A percentile compares a stretch with the other conserved stretches of the same genome.
Evolutionary conservation across 2,797 vertebrate genomes (phyloP).

Genomic region (Artibeus jamaicensis): DNA sequence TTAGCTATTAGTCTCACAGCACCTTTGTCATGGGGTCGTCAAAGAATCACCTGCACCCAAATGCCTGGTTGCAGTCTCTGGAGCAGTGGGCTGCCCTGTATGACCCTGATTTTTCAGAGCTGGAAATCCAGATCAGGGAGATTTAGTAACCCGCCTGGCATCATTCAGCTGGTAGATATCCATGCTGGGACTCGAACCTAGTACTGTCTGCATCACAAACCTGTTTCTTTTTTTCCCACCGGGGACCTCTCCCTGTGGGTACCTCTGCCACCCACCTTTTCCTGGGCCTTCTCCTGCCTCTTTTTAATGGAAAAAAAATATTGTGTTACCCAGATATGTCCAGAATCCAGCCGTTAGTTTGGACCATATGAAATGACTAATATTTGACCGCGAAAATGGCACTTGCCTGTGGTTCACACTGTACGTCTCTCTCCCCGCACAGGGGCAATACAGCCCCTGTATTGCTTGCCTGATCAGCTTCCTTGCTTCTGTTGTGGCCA

Average conservation of each 20-base stretch:
- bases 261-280: neutral
- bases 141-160: neutral
- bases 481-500: neutral
- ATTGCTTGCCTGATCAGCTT: neutral
- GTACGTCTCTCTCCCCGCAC: neutral
- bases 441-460: neutral
- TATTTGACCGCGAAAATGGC: neutral
- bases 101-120: neutral
- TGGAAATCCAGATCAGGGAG: neutral
- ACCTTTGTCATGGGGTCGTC: neutral
- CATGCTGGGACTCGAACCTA: neutral
- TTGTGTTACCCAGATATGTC: neutral
- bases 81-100: neutral
- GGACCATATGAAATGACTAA: neutral
- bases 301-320: neutral
- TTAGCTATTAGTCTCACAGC: neutral
- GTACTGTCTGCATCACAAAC: neutral
- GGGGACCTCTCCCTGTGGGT: neutral
- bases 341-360: neutral
- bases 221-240: neutral
- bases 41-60: neutral
- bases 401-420: neutral
- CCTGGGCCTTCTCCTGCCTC: neutral
- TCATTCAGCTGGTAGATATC: neutral
- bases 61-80: neutral